These are phyloP conservation scores for Grallaria varia DNA, from an alignment of 2,113 vertebrate species.

Conservation along the genomic window DNA sequence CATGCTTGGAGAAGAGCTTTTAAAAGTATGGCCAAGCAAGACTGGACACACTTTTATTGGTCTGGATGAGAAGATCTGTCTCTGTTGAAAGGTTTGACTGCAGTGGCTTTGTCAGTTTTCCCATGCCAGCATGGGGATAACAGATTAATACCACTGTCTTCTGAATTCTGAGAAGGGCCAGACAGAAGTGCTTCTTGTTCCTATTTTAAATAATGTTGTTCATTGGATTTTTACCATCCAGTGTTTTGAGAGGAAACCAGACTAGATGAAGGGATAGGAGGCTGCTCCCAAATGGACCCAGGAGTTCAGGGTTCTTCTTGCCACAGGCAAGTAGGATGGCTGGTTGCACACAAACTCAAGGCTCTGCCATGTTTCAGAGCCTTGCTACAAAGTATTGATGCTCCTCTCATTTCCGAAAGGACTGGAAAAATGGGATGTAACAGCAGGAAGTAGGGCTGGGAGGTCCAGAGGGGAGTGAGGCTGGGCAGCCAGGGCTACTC, in stretches of 20 bases:
- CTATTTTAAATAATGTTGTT: constrained; percentile 34
- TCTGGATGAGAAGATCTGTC: not conserved
- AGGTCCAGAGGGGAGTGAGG: not conserved
- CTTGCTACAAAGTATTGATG: rapidly evolving
- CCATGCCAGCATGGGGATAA: not conserved
- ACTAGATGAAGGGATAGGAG: not conserved
- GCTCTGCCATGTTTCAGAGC: not conserved
- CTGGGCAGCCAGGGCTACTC: not conserved
- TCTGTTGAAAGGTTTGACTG: not conserved
- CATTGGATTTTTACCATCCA: not conserved
- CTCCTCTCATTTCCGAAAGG: not conserved
- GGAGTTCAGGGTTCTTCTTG: too few relatives aligned
- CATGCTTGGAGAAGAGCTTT: not conserved
- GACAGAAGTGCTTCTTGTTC: constrained; percentile 44
- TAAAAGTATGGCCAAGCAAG: not conserved
- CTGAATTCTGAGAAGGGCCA: not conserved
- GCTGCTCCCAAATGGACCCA: not conserved
- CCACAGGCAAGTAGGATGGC: too few relatives aligned
- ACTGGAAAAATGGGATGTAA: not conserved
- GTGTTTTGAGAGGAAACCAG: constrained; percentile 17
- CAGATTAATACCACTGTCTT: constrained; percentile 28
- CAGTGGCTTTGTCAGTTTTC: constrained; percentile 2
- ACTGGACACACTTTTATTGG: not conserved
- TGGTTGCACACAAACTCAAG: not conserved
- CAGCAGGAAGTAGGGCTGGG: not conserved